These are phyloP conservation scores for Cnemophilus loriae DNA, from an alignment of 2,113 vertebrate species.

Conservation along the genomic window DNA sequence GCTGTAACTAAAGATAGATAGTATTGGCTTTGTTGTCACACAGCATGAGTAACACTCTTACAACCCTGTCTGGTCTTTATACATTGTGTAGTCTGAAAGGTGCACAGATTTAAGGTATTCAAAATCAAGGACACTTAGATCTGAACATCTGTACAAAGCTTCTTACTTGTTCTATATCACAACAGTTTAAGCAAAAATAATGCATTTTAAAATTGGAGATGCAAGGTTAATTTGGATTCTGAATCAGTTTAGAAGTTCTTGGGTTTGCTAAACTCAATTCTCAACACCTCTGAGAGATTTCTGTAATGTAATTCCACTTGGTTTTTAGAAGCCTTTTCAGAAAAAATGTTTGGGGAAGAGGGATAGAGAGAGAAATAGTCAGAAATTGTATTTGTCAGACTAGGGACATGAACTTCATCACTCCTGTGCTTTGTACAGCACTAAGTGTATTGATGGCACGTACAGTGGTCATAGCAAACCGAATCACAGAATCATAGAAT, in stretches of 20 bases:
- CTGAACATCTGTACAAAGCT: background rate
- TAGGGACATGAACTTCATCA: background rate
- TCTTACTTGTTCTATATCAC: background rate
- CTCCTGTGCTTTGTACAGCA: background rate
- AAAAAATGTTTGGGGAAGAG: background rate
- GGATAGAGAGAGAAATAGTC: background rate
- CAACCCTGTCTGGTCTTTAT: background rate
- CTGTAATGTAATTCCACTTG: background rate
- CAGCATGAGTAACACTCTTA: background rate
- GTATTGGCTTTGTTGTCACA: background rate
- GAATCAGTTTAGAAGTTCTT: background rate
- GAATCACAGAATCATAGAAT: background rate
- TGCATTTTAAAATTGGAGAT: background rate
- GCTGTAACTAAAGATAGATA: background rate
- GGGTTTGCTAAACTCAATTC: background rate
- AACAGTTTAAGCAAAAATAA: background rate
- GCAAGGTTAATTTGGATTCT: background rate
- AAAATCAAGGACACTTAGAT: background rate
- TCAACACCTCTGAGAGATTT: background rate
- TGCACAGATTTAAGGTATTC: background rate
- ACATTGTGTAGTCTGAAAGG: background rate
- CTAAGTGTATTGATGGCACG: fast-evolving
- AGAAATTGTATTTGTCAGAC: background rate
- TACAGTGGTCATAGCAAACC: background rate
- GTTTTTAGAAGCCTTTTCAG: background rate